Base-by-base conservation (phyloP, 2,888 invertebrate species). In the Lissonota sp. region DNA sequence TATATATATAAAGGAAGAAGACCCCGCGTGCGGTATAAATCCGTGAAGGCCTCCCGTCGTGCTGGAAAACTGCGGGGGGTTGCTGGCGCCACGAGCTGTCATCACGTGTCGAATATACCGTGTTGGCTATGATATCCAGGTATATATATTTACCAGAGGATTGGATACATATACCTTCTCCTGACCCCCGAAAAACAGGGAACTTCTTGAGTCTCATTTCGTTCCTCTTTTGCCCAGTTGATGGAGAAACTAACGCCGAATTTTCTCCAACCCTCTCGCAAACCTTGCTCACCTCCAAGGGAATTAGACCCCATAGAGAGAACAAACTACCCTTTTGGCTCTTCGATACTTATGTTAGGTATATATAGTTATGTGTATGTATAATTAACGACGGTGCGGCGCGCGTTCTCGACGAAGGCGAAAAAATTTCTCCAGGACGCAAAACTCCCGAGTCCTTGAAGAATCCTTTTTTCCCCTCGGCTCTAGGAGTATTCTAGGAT, bases 81-180 rank as follows among this genome's bases (percentile, higher is more conserved):
- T 87, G 88, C 89, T 90, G 92, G 92, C 92, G 92, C 92, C 92
- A 91, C 86, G 90, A 90, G 91, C 92, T 92, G 92, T 92, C 92
- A 92, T 92, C 92, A 91, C 91, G 91, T 91, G 91, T 90, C 90
- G 87, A 86, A 85, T 82, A 53, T 72, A 55, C 71, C 77, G 67
- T 26, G 26, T 67, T 39, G 79, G 71, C 77, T 79, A 82, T 80
- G 80, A 83, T 83, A 80, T 78, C 82, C 84, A 83, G 82, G 83
- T 84, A 82, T 72, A 73, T 14, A 66, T 26, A 44, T 39, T 26
- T 10, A 26, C 37, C 44, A 12, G 5, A 75, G 8, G 44, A 12
- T 57, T 7, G 10, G 26, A 46, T 37, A 60, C 16, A 57, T 39
- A 46, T 16, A 57, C 46, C 16, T 49, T 12, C 39, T 39, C 51